Evolutionary conservation across 2,888 invertebrate genomes (phyloP), one percentile per base, ranked within the genome.

Genomic region (Pseudococcus longispinus): DNA sequence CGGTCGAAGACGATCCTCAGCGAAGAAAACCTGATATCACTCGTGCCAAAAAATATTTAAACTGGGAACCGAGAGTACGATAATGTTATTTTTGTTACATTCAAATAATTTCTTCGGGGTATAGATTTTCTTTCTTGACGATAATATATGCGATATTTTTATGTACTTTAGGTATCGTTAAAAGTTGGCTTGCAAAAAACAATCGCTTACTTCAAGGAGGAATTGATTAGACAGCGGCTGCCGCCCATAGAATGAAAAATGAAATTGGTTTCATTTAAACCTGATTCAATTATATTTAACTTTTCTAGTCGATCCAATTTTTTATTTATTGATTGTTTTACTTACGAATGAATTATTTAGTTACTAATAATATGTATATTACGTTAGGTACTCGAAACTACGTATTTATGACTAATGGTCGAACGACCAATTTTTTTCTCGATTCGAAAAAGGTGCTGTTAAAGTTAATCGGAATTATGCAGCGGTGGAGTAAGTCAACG

Each of bases 1-100:
- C 97, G 5, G 96, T 98, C 83, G 95, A 97, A 90, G 99, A 99
- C 91, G 99, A 99, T 92, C 99, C 99, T 0, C 97, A 97, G 90
- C 92, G 97, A 88, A 93, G 99, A 82, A 95, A 95, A 89, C 99
- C 99, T 0, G 97, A 99, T 91, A 99, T 99, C 89, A 93, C 94
- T 0, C 92, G 96, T 87, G 99, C 99, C 4, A 95, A 95, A 90
- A 93, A 93, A 88, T 93, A 95, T 90, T 92, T 99, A 18, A 93
- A 95, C 88, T 99, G 99, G 99, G 93, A 95, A 90, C 99, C 99
- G 11, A 96, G 95, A 92, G 96, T 97, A 90, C 89, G n/a, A n/a
- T n/a, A n/a, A n/a, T n/a, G n/a, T n/a, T n/a, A n/a, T n/a, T n/a
- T n/a, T n/a, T n/a, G 87, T 65, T 84, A 15, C 46, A 51, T 51